phyloP scores from a whole-genome alignment of 2,113 vertebrate genomes.

The Poeciliopsis prolifica region DNA sequence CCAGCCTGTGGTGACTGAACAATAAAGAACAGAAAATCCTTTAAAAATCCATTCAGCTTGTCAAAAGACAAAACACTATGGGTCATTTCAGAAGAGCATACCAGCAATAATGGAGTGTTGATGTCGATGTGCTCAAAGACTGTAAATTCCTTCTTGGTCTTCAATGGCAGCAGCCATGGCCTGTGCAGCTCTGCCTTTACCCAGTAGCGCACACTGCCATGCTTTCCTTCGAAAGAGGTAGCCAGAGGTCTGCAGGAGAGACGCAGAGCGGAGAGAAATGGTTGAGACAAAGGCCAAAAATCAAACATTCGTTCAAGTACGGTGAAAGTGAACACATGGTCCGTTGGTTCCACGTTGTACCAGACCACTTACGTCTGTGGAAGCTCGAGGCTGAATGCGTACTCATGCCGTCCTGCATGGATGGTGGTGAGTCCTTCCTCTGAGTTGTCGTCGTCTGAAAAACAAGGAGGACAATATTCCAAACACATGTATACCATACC shows the following conservation, averaged over 20 bases:
- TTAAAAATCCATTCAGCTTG: neutral
- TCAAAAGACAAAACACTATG: neutral
- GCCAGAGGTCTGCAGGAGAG: conserved; percentile 91
- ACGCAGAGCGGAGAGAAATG: conserved; percentile 6
- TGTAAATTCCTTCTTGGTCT: conserved; percentile 99
- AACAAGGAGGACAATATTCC: conserved; percentile 82
- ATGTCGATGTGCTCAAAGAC: conserved; percentile 99
- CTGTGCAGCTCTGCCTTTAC: conserved; percentile 99
- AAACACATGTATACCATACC: conserved; percentile 84
- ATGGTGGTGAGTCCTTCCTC: conserved; percentile 97
- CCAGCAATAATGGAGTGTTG: conserved; percentile 99
- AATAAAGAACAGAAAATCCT: no score
- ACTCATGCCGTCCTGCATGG: conserved; percentile 98
- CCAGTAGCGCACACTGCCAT: conserved; percentile 99
- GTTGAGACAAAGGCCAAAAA: neutral
- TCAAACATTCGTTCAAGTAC: neutral
- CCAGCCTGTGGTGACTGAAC: conserved; percentile 97
- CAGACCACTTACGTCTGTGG: conserved; percentile 93
- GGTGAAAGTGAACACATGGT: neutral
- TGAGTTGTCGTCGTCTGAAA: conserved; percentile 95
- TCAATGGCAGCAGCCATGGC: conserved; percentile 98
- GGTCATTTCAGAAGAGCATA: conserved; percentile 67
- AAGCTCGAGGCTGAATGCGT: conserved; percentile 99
- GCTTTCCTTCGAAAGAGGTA: conserved; percentile 99
- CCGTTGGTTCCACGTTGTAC: neutral